Base-by-base conservation (phyloP, 2,797 vertebrate genomes). In the Platalea minor region DNA sequence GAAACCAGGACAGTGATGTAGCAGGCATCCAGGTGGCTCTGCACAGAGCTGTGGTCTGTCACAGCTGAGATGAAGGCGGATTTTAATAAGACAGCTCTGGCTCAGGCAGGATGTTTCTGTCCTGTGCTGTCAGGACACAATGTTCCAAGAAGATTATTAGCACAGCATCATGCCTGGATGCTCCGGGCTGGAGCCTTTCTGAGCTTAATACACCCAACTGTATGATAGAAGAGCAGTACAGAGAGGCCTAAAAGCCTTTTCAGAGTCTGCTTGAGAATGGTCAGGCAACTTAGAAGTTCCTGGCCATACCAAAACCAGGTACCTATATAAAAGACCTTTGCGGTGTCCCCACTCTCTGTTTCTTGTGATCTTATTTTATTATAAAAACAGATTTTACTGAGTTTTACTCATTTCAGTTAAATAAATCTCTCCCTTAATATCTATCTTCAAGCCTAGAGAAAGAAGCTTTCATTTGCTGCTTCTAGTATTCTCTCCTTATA, bases 61-160 rank as follows among this genome's bases (percentile, higher is more conserved):
- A 94, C 75, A 74, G 82, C 48, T 68, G 43, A 92, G 85, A 85
- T 37, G 53, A 85, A 92, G 39, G 64, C 51, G 72, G 68, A 88
- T 68, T 89, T 91, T 95, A 91, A 88, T 70, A 70, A 74, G 72
- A 72, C 19, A 88, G 25, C 64, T 83, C 75, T 93, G 79, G 37
- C 25, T 67, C 6, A 0, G 88, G 64, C 56, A 80, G 60, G 39
- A 83, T 85, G 53, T 74, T 75, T 95, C 82, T 85, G 81, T 73
- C 80, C 82, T 70, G 43, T 74, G 68, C 69, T 91, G 48, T 83
- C 89, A 83, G 79, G 37, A 88, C 95, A 85, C 53, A 67, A 24
- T 74, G 82, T 94, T 93, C 91, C 79, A 33, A 85, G 64, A 56
- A 69, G 48, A 56, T 79, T 95, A 90, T 91, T 86, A 96, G 68